Evolutionary conservation across 2,797 vertebrate species (phyloP), one percentile per base, ranked within the genome.

Genomic region (Chanos chanos): DNA sequence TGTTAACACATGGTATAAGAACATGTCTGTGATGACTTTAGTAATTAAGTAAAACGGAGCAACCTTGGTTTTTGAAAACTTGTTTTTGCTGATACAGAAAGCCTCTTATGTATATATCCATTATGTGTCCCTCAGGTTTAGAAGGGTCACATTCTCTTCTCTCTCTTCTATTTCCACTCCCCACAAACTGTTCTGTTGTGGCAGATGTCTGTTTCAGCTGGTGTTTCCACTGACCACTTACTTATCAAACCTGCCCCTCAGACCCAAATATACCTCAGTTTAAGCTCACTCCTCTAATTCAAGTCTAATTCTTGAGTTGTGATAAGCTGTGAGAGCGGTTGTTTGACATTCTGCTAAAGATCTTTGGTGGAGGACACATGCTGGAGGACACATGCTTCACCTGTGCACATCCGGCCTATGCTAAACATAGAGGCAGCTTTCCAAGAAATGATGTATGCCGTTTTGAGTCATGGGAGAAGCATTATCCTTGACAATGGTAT

Each of bases 261-360:
- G 12, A 12, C 24, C 30, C 37, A 63, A 41, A 55, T 50, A 61
- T 43, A 64, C 33, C 51, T 39, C 61, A 39, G 49, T 45, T 31
- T 62, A 50, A 68, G 25, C 44, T 56, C 25, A 51, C 21, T 36
- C 19, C 1, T 0, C 15, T 34, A 18, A n/a, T 24, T 34, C 4
- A 9, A 25, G 24, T 5, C 5, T 12, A 25, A 55, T 34, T 51
- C 7, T 41, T 22, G 36, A 30, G 3, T 10, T 4, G 53, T 25
- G 37, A 18, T 66, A 58, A 66, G 51, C 63, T 58, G 7, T 66
- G 7, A 44, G 63, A 57, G 57, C 18, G n/a, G 34, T 27, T 18
- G 13, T 44, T 39, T 37, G 56, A 27, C 19, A 50, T 61, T 27
- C 15, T 31, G 9, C 5, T 36, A 8, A 34, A 53, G 18, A 63